Evolutionary conservation across 2,888 invertebrate species (phyloP).

Genomic region (Drosophila fungiperda): DNA sequence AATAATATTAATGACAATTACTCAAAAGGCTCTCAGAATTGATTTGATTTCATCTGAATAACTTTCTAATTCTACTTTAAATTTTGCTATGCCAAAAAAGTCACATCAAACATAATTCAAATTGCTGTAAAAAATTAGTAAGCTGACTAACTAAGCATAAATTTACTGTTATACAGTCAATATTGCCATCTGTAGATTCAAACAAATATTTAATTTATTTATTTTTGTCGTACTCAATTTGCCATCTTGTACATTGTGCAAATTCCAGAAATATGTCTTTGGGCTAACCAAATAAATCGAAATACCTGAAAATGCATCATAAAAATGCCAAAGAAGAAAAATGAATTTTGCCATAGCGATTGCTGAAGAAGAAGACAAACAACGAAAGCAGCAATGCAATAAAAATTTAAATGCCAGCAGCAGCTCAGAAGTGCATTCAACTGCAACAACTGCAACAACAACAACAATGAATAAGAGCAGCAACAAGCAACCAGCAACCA

Average conservation of each 20-base stretch:
- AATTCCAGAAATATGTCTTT: not conserved
- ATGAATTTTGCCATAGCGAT: constrained; percentile 28
- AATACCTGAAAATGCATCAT: constrained; percentile 8
- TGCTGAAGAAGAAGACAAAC: not conserved
- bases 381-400: constrained; percentile 34
- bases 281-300: not conserved
- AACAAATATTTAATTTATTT: not conserved
- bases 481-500: constrained; percentile 19
- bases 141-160: not conserved
- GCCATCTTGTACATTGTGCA: not conserved
- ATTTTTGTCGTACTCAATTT: not conserved
- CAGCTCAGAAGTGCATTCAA: constrained; percentile 63
- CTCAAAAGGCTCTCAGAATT: not conserved
- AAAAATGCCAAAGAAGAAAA: constrained; percentile 24
- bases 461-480: constrained; percentile 3
- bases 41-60: not conserved
- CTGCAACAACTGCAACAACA: constrained; percentile 23
- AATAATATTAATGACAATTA: not conserved
- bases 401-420: constrained; percentile 53
- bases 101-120: too few relatives aligned
- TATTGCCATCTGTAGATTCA: not conserved
- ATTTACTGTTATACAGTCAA: not conserved
- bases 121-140: not conserved
- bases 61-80: not conserved
- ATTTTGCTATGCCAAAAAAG: not conserved